Base-by-base conservation (phyloP, 2,113 vertebrate species). In the Elanoides forficatus region DNA sequence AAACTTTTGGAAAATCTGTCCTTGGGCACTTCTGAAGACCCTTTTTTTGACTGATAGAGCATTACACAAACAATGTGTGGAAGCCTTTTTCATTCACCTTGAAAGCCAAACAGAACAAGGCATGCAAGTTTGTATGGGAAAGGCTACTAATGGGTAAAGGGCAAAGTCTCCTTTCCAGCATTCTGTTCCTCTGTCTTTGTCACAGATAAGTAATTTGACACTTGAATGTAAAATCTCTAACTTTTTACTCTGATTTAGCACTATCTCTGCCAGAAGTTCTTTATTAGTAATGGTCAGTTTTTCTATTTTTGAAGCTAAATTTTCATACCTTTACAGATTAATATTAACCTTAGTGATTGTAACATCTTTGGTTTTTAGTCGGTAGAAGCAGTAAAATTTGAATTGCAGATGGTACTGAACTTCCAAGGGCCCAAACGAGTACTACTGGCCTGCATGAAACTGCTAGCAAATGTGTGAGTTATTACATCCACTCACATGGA, bases 181-280 rank as follows among this genome's bases (percentile, higher is more conserved):
- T 56, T 58, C 18, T 74, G 5, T 25, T 82, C 21, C n/a, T 76
- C 19, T 16, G 0, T 58, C 34, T 81, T 43, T 81, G 16, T 40
- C 59, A 79, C 32, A 58, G 32, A 6, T 13, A 48, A 53, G 5
- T 34, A 68, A 59, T 59, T 72, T 81, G 38, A 70, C 23, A 58
- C 5, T 9, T 74, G 32, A n/a, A 10, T 32, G 17, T 66, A 43
- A 73, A 60, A 66, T 3, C 0, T 1, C 1, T 36, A 29, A 13
- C 6, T 25, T n/a, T 76, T 62, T 47, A 30, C 27, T 36, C 20
- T 60, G 34, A 43, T 60, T 86, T 84, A 58, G 40, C 15, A 34
- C 8, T 34, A 8, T 34, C 3, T 81, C 34, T 90, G 10, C 3
- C 40, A 52, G 43, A 76, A 60, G 30, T 78, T 73, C 13, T 79